These are phyloP conservation scores for Empidonax alnorum DNA, from an alignment of 2,113 vertebrate species.

Conservation along the genomic window DNA sequence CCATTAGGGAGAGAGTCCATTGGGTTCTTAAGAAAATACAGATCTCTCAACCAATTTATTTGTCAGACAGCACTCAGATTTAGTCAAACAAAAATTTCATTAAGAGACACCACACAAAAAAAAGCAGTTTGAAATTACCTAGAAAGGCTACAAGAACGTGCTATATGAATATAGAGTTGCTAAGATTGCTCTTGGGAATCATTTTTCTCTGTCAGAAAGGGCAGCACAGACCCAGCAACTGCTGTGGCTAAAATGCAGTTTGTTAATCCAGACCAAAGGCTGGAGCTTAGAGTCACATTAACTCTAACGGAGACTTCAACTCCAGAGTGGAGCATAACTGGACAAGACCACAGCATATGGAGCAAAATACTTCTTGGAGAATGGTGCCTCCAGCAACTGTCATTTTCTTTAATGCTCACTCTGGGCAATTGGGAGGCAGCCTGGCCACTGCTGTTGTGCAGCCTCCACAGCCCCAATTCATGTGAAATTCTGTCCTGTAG, in stretches of 20 bases:
- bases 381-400: conserved; percentile 36
- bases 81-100: not conserved
- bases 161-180: not conserved
- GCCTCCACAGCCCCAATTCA: not conserved
- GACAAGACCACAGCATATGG: conserved; percentile 60
- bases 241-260: not conserved
- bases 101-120: not conserved
- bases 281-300: not conserved
- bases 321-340: not conserved
- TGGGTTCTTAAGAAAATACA: not conserved
- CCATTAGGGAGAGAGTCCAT: not conserved
- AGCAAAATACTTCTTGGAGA: conserved; percentile 20
- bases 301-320: not conserved
- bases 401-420: conserved; percentile 50
- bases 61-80: not conserved
- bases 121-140: not conserved
- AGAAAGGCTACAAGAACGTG: not conserved
- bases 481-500: not conserved
- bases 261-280: not conserved
- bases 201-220: not conserved
- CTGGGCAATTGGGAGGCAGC: not conserved
- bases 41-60: not conserved
- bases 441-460: not conserved
- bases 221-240: not conserved
- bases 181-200: not conserved